Evolutionary conservation across 2,113 vertebrate genomes (phyloP).

Genomic region (Tonatia bakeri): DNA sequence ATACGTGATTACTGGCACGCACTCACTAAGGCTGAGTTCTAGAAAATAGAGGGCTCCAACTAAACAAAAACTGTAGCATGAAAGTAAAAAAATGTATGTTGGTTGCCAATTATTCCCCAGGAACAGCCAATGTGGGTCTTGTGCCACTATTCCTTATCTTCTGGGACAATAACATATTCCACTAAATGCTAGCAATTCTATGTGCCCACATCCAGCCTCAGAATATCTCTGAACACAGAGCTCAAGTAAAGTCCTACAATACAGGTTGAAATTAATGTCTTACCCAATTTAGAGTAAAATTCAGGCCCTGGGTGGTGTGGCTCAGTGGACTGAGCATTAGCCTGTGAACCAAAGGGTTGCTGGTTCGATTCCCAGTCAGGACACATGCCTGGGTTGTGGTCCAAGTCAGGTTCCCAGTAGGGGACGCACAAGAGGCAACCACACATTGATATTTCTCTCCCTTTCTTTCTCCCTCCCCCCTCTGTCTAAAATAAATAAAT

Average conservation of each 20-base stretch:
- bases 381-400: too few species aligned
- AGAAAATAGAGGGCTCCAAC: background rate
- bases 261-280: background rate
- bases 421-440: too few species aligned
- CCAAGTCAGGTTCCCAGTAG: too few species aligned
- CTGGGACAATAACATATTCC: background rate
- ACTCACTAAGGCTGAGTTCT: background rate
- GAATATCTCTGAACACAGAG: background rate
- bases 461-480: too few species aligned
- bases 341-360: too few species aligned
- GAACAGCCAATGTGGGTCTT: background rate
- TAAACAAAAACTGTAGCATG: background rate
- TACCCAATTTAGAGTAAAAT: background rate
- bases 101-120: background rate
- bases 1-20: background rate
- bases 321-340: too few species aligned
- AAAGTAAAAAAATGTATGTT: background rate
- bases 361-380: too few species aligned
- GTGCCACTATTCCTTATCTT: background rate
- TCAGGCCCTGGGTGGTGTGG: too few species aligned
- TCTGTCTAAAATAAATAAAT: too few species aligned
- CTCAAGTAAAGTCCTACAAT: background rate
- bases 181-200: background rate
- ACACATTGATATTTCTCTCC: too few species aligned
- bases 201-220: background rate